A percentile compares a stretch with the other conserved stretches of the same genome.
These are phyloP conservation scores for Andrena dorsata DNA, from an alignment of 2,888 invertebrate species.

Conservation along the genomic window DNA sequence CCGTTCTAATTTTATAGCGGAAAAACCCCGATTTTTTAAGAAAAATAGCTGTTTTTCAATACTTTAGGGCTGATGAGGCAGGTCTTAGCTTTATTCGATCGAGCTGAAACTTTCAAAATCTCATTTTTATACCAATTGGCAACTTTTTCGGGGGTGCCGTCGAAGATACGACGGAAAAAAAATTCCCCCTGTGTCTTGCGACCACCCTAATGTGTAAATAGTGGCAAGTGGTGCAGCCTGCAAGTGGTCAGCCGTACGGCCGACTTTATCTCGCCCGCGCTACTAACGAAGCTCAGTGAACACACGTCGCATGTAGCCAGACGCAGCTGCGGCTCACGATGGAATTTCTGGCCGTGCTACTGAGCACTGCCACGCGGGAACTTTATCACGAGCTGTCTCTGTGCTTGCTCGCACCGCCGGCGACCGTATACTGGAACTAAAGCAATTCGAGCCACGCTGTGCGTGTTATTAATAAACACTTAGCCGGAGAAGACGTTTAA, in stretches of 20 bases:
- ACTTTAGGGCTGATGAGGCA: too few relatives aligned
- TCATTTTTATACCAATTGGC: too few relatives aligned
- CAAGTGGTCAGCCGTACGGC: constrained; percentile 65
- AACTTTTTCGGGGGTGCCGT: too few relatives aligned
- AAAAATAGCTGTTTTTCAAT: too few relatives aligned
- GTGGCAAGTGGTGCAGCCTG: constrained; percentile 54
- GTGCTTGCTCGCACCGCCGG: not conserved
- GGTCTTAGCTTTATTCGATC: too few relatives aligned
- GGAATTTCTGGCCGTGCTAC: constrained; percentile 33
- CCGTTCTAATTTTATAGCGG: too few relatives aligned
- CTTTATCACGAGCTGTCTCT: constrained; percentile 35
- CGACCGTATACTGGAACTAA: constrained; percentile 30
- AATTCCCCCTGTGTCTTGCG: too few relatives aligned
- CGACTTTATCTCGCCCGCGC: constrained; percentile 59
- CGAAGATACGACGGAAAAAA: too few relatives aligned
- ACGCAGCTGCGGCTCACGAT: constrained; percentile 32
- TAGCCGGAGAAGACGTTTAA: constrained; percentile 24
- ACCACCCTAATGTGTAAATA: too few relatives aligned
- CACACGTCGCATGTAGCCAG: constrained; percentile 41
- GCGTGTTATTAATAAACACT: constrained; percentile 52
- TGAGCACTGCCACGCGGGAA: not conserved
- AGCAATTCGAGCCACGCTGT: constrained; percentile 45
- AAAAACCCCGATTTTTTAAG: too few relatives aligned
- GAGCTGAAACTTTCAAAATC: too few relatives aligned
- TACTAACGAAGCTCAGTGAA: constrained; percentile 64